phyloP scores from a whole-genome alignment of 1,140 invertebrate species.

The Lepidostoma basale region DNA sequence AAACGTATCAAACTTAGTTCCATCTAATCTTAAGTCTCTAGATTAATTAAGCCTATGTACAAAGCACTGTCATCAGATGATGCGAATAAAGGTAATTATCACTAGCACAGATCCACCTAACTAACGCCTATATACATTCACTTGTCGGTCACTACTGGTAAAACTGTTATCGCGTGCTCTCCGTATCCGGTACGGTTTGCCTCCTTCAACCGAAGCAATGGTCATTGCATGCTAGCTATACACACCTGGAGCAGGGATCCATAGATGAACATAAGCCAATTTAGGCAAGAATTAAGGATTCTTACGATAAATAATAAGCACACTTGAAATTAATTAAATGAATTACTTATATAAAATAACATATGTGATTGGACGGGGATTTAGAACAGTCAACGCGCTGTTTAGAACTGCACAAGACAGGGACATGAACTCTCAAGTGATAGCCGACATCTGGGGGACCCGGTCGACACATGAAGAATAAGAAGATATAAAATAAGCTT shows the following conservation, averaged over 20 bases:
- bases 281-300: neutral
- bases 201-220: neutral
- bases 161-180: too few species aligned
- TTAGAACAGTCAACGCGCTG: too few species aligned
- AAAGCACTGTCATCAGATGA: constrained; percentile 16
- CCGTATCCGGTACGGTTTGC: too few species aligned
- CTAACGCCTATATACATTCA: constrained; percentile 9
- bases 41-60: constrained; percentile 26
- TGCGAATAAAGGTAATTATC: constrained; percentile 7
- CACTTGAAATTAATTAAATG: too few species aligned
- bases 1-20: neutral
- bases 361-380: too few species aligned
- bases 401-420: too few species aligned
- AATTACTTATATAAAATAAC: too few species aligned
- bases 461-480: too few species aligned
- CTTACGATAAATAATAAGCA: neutral
- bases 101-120: constrained; percentile 18
- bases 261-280: neutral
- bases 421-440: too few species aligned
- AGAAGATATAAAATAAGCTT: too few species aligned
- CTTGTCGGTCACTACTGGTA: too few species aligned
- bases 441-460: too few species aligned
- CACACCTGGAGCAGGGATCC: neutral
- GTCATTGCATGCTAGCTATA: neutral
- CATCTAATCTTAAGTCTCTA: constrained; percentile 1